Percentiles rank a stretch among this genome's conserved stretches.
Conservation (phyloP, 2,797 vertebrate genomes). For the Acridotheres tristis region DNA sequence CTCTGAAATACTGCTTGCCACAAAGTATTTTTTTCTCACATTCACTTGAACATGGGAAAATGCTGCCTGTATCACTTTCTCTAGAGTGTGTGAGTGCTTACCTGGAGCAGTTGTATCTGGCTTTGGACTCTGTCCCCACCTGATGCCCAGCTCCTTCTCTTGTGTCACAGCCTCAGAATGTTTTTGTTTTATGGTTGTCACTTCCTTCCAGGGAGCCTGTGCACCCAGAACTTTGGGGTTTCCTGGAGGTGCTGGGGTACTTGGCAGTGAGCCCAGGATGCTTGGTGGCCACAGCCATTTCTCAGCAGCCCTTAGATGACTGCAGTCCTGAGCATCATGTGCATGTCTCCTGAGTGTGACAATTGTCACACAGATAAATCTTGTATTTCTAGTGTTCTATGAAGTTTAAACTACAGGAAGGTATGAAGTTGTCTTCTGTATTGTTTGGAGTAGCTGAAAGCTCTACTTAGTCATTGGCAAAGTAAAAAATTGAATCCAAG, state of each 20-base stretch:
- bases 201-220: not conserved
- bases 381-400: not conserved
- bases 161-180: not conserved
- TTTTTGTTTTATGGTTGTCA: not conserved
- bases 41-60: not conserved
- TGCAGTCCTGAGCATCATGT: not conserved
- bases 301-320: not conserved
- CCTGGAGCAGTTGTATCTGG: not conserved
- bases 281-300: not conserved
- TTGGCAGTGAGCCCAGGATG: not conserved
- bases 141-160: not conserved
- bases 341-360: not conserved
- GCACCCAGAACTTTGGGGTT: not conserved
- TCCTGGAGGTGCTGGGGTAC: not conserved
- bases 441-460: not conserved
- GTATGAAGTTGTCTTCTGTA: not conserved
- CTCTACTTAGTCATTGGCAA: not conserved
- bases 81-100: accelerated
- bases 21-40: not conserved
- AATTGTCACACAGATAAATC: not conserved
- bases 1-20: not conserved
- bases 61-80: not conserved
- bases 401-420: not conserved
- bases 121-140: not conserved
- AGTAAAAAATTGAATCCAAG: not conserved